Evolutionary conservation across 2,888 invertebrate species (phyloP), one percentile per base, ranked within the genome.

Genomic region (Timandra comae): DNA sequence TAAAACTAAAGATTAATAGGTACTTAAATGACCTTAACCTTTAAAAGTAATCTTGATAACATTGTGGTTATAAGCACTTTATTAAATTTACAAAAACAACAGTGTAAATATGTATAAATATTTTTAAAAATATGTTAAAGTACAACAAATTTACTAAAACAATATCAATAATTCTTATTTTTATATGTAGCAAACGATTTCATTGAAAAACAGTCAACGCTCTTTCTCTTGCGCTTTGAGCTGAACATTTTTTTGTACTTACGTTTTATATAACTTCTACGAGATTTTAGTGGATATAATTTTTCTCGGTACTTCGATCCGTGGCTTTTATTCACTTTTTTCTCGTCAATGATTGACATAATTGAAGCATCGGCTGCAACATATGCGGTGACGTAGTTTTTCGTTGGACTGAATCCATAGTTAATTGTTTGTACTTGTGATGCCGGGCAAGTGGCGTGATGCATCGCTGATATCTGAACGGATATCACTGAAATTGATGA

Each of bases 211-310:
- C 24, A 11, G 8, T 7, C 3, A 22, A 22, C 8, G 1, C 8
- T 4, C 9, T 59, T 69, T 41, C 48, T 56, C 33, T 58, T 63
- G 37, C 65, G 63, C 39, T 64, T 67, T 9, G 61, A 46, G 30
- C 56, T 44, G 47, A 72, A 68, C 31, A 64, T 58, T 36, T 68
- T 78, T 44, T 59, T 72, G 37, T 59, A 66, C 53, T 69, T 79
- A 9, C 56, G 46, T 46, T 62, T 73, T 6, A 62, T 41, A 41
- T 59, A 63, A 40, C 53, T 65, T 37, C 51, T 55, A 1, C 59
- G 59, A 21, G 71, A 59, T 41, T 66, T 70, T 1, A 61, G 47
- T 13, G 55, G 38, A 16, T 41, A 51, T 3, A 53, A 30, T 29
- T 38, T 37, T 7, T 51, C 46, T 1, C 44, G 33, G 28, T 31